Evolutionary conservation across 2,888 invertebrate genomes (phyloP), one percentile per base, ranked within the genome.

Genomic region (Eilema caniola): DNA sequence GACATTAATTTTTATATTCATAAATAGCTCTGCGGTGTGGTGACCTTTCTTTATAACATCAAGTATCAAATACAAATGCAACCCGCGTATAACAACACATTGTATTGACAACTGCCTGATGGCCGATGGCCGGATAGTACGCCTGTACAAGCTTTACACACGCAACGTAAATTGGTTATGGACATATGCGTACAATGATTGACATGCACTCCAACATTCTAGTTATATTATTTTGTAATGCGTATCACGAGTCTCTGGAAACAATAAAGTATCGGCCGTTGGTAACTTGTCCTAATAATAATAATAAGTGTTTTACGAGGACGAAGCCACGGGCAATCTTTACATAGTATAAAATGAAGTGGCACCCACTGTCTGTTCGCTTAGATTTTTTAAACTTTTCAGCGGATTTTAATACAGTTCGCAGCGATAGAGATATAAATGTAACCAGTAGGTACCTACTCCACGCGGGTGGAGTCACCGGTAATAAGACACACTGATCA

Each of bases 111-210:
- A 63, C 59, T 24, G 62, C 20, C 65, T 71, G 68, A 73, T 72
- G 78, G 67, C 64, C 53, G 68, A 73, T 72, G 78, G 67, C 62
- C 53, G 53, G 53, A 53, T 53, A 53, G 53, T 64, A 59, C 60
- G 25, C 28, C 10, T 60, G 53, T 65, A n/a, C 56, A 56, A 7
- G 23, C 28, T 33, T 56, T 70, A 76, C 70, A 76, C 72, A 82
- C 79, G 79, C 78, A 81, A 82, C 82, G 83, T 83, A 85, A 85
- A 82, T 82, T 83, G 85, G 83, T 83, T 85, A 85, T 86, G 80
- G 88, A 86, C 88, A 88, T 87, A 75, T 85, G 87, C 83, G 76
- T 79, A 76, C 73, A 77, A 85, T 82, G 85, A 85, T 84, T 85
- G 88, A 85, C 85, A 77, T 78, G 82, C 79, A 78, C 74, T 64